phyloP scores from a whole-genome alignment of 2,888 invertebrate species.

The Galerucella nymphaeae region DNA sequence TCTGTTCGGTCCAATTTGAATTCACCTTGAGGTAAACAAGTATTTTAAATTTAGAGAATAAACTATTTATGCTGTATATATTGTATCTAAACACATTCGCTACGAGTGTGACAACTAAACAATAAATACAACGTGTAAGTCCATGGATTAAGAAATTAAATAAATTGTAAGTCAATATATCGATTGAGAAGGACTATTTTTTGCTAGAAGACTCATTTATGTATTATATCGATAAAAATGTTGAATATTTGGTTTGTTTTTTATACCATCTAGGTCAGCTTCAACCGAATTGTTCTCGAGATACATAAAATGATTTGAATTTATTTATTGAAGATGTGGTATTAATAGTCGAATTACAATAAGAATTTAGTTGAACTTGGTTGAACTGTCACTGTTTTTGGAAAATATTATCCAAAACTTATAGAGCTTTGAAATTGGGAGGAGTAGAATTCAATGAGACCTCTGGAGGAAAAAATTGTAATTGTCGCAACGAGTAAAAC shows the following conservation, averaged over 20 bases:
- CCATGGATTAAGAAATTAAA: conserved; percentile 47
- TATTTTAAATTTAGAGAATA: conserved; percentile 9
- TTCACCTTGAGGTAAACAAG: neutral
- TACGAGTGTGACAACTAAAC: conserved; percentile 51
- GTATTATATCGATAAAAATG: conserved; percentile 37
- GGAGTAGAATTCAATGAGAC: no score
- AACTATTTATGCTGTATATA: conserved; percentile 15
- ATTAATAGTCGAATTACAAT: neutral
- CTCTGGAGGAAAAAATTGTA: no score
- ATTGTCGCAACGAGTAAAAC: no score
- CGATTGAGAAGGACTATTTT: conserved; percentile 46
- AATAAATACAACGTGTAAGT: conserved; percentile 43
- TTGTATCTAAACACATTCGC: conserved; percentile 39
- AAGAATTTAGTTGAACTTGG: no score
- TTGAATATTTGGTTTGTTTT: conserved; percentile 33
- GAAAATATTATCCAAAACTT: no score
- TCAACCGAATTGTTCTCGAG: conserved; percentile 37
- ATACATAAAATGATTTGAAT: neutral
- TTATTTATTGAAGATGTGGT: neutral
- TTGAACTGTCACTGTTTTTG: no score
- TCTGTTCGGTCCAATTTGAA: no score
- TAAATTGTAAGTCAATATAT: conserved; percentile 45
- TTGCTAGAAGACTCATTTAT: conserved; percentile 45
- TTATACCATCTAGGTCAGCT: conserved; percentile 43
- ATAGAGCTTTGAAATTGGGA: no score